Evolutionary conservation across 2,888 invertebrate genomes (phyloP).

Genomic region (Ashinkailepas kermadecensis): DNA sequence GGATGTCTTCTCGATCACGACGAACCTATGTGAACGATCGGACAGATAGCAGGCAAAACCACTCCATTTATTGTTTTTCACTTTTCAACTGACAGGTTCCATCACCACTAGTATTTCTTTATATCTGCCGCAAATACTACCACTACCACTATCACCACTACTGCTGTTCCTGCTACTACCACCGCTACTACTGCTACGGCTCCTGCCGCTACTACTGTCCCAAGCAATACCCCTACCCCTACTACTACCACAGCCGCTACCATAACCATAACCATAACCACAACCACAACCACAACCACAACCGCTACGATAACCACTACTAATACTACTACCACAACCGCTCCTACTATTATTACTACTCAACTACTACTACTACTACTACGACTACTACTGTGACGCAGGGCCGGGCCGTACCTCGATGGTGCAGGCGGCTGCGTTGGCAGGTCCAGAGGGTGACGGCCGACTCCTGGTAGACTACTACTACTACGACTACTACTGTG

Average conservation of each 20-base stretch:
- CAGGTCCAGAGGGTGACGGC: slow-evolving; percentile 31
- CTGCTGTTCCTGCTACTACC: too few relatives aligned
- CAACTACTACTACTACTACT: slow-evolving; percentile 34
- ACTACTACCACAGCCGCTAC: slow-evolving; percentile 34
- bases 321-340: slow-evolving; percentile 33
- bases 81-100: too few relatives aligned
- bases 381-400: slow-evolving; percentile 34
- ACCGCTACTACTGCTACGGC: neutral
- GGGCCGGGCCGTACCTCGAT: too few relatives aligned
- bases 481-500: neutral
- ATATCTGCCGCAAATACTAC: too few relatives aligned
- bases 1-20: too few relatives aligned
- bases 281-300: slow-evolving; percentile 34
- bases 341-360: slow-evolving; percentile 33
- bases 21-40: too few relatives aligned
- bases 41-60: too few relatives aligned
- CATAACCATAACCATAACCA: slow-evolving; percentile 33
- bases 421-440: slow-evolving; percentile 31
- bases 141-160: too few relatives aligned
- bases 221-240: slow-evolving; percentile 33
- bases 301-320: slow-evolving; percentile 31
- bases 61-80: too few relatives aligned
- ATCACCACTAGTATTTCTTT: too few relatives aligned
- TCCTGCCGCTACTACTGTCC: slow-evolving; percentile 25
- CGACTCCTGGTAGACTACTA: too few relatives aligned